Base-by-base conservation (phyloP, 2,797 vertebrate species). In the Morus bassanus region DNA sequence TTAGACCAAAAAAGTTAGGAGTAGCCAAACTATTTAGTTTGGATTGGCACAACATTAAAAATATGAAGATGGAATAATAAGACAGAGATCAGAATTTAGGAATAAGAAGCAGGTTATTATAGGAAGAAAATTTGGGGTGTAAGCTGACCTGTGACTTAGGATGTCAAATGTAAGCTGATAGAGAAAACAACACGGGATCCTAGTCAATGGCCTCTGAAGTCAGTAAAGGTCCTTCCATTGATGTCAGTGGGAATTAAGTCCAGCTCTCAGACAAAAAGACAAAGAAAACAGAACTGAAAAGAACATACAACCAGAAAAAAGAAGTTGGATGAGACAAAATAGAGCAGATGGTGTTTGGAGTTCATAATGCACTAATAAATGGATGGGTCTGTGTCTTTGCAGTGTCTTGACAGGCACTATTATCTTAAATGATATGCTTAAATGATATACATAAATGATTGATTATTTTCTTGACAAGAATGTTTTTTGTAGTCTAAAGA, bases 391-490 rank as follows among this genome's bases (percentile, higher is more conserved):
- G 31, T 73, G 69, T 89, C 76, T 84, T 91, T 96, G 87, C 50
- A 51, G 27, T 53, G 51, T 82, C 83, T 65, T 94, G 63, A 74
- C 43, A 77, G 22, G 30, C 30, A 77, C 10, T 77, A 56, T 90
- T 95, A 89, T 73, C 65, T 95, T 60, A 88, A 85, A 96, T 91
- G 1, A 82, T 68, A 41, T 17, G 22, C 35, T 87, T 77, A 89
- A 86, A 77, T 53, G 21, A 89, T 50, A 53, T 24, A 51, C 41
- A 68, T 82, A 88, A 91, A 68, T 67, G 24, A 91, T 63, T 87
- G 54, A 84, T 93, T 81, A 85, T 95, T 94, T 95, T 91, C 46
- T 91, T 90, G 63, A 88, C 80, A 95, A 93, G 56, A 96, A 92
- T 75, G 90, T 88, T 84, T 92, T 76, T 53, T 84, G 33, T 88